These are phyloP conservation scores for Calephelis perditalis DNA, from an alignment of 2,888 invertebrate species.

Conservation along the genomic window DNA sequence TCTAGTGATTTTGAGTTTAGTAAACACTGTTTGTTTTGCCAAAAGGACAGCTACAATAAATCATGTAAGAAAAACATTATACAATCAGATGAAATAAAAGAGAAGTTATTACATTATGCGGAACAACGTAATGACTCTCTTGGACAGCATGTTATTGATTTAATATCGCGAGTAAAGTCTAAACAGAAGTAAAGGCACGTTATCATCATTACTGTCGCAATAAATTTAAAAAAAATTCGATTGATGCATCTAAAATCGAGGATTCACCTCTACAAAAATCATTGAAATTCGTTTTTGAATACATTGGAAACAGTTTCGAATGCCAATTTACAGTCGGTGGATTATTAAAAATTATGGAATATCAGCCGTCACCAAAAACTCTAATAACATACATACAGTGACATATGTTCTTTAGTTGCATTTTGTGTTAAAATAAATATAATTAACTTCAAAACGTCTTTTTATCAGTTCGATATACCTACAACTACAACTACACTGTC, in stretches of 20 bases:
- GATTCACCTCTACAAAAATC: background rate
- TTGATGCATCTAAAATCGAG: background rate
- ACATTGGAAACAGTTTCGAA: background rate
- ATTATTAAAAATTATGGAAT: too few relatives aligned
- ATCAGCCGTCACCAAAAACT: too few relatives aligned
- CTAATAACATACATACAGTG: too few relatives aligned
- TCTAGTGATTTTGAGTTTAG: background rate
- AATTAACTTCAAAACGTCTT: too few relatives aligned
- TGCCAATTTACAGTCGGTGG: constrained; percentile 1
- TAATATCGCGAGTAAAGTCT: background rate
- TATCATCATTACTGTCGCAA: background rate
- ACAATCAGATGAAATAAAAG: background rate
- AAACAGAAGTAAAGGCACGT: background rate
- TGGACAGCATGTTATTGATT: background rate
- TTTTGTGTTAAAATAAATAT: too few relatives aligned
- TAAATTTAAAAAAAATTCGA: too few relatives aligned
- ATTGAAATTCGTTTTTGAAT: background rate
- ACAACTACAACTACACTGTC: background rate
- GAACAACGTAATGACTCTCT: background rate
- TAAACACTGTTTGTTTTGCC: too few relatives aligned
- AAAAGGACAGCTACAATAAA: background rate
- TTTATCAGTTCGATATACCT: background rate
- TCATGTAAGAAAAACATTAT: background rate
- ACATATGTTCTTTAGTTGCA: too few relatives aligned
- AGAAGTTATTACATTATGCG: too few relatives aligned